Base-by-base conservation (phyloP, 2,797 vertebrate species). In the Manis pentadactyla region DNA sequence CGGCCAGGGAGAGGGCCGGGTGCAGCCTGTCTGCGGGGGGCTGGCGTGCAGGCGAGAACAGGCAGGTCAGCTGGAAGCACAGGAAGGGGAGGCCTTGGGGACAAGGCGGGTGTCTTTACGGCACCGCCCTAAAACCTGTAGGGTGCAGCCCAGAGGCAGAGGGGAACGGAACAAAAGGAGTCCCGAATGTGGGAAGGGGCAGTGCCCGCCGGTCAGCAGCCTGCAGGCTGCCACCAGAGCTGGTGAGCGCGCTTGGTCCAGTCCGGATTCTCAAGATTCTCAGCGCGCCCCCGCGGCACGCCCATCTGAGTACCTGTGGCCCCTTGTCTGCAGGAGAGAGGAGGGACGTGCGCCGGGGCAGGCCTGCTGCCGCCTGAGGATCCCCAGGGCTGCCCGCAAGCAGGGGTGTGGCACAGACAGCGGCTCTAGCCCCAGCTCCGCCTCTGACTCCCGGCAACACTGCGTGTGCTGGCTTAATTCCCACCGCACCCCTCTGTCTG, bases 11-110 rank as follows among this genome's bases (percentile, higher is more conserved):
- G 53, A 31, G 18, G 46, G 19, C 66, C 0, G 18, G 42, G 51
- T 1, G 29, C 42, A 63, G 53, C 13, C 71, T 0, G 0, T 59
- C n/a, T 46, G 53, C 59, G n/a, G 85, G 73, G 8, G 59, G 55
- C 46, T 53, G 34, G 53, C 2, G 0, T 3, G 2, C 49, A 29
- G 46, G 61, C 55, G 9, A 34, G 75, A 83, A 15, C 7, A 0
- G 23, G 82, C 68, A 90, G 49, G 79, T 69, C 84, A 13, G 31
- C 3, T 7, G 23, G 55, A 61, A 34, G 31, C 79, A 3, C 9
- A 34, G 25, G 39, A 18, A 23, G 46, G 37, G 19, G 46, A 25
- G n/a, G 57, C 46, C 34, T 0, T 4, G 46, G 59, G 10, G 7
- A 39, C 27, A 59, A 11, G 6, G n/a, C 2, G 0, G 46, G 49